A percentile compares a stretch with the other conserved stretches of the same genome.
phyloP scores from a whole-genome alignment of 2,113 vertebrate genomes.

The Ammodramus savannarum region DNA sequence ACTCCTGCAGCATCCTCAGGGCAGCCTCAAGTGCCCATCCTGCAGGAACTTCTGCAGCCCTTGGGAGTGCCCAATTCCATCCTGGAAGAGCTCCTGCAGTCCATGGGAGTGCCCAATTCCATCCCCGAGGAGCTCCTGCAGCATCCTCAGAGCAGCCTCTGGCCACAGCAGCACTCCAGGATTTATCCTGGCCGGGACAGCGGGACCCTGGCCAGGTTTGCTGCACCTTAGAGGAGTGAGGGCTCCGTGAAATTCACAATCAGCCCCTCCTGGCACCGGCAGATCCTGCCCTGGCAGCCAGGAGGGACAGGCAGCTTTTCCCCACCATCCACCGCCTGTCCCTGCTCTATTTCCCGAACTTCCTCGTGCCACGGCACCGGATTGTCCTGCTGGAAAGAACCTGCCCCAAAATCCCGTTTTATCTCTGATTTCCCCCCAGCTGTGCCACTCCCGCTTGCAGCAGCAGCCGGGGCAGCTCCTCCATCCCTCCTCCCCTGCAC shows the following conservation, averaged over 20 bases:
- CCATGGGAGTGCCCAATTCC: neutral
- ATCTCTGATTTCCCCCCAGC: neutral
- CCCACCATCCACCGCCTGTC: neutral
- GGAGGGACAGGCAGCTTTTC: neutral
- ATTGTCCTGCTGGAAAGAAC: neutral
- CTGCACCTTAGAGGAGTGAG: rapidly evolving
- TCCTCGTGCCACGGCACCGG: rapidly evolving
- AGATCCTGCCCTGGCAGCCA: rapidly evolving
- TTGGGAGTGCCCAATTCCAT: too few species aligned
- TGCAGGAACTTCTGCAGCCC: too few species aligned
- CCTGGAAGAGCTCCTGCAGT: too few species aligned
- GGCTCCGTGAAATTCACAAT: neutral
- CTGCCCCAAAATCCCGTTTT: rapidly evolving
- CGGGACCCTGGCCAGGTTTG: rapidly evolving
- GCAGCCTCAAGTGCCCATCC: too few species aligned
- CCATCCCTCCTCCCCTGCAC: neutral
- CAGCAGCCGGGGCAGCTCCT: neutral
- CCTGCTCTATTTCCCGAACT: neutral
- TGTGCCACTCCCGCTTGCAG: neutral
- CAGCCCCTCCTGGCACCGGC: neutral
- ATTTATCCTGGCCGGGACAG: neutral
- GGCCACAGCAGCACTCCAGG: neutral
- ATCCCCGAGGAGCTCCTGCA: rapidly evolving
- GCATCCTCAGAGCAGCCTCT: neutral
- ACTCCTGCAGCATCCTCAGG: neutral